Evolutionary conservation across 2,888 invertebrate genomes (phyloP).

Genomic region (Oscheius onirici): DNA sequence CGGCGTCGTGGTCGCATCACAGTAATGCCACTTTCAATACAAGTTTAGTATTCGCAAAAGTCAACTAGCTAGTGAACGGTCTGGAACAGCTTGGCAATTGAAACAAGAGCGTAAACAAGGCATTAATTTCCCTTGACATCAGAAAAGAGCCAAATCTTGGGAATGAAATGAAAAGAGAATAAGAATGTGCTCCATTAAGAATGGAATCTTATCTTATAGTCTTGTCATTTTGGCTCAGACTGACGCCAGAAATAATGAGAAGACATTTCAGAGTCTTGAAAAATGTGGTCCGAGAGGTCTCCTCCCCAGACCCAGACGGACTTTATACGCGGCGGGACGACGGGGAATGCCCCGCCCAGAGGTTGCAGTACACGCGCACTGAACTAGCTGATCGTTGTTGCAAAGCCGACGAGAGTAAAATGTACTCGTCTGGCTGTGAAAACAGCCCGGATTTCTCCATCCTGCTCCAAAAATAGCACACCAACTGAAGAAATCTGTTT

Average conservation of each 20-base stretch:
- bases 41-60: no score
- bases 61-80: no score
- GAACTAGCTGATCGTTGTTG: constrained; percentile 11
- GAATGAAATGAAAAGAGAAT: no score
- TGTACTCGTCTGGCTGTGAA: background rate
- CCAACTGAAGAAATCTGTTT: background rate
- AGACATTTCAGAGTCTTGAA: background rate
- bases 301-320: background rate
- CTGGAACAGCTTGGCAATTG: no score
- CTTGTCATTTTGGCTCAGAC: background rate
- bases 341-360: constrained; percentile 16
- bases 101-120: no score
- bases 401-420: background rate
- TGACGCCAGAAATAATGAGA: background rate
- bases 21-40: no score
- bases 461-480: background rate
- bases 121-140: no score
- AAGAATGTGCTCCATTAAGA: background rate
- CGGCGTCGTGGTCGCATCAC: background rate
- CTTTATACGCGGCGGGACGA: constrained; percentile 4
- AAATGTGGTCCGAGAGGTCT: constrained; percentile 3
- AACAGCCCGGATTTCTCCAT: no score
- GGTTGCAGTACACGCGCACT: constrained; percentile 16
- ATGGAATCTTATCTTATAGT: background rate
- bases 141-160: no score